Evolutionary conservation across 2,888 invertebrate species (phyloP), one percentile per base, ranked within the genome.

Genomic region (Polyommatus icarus): DNA sequence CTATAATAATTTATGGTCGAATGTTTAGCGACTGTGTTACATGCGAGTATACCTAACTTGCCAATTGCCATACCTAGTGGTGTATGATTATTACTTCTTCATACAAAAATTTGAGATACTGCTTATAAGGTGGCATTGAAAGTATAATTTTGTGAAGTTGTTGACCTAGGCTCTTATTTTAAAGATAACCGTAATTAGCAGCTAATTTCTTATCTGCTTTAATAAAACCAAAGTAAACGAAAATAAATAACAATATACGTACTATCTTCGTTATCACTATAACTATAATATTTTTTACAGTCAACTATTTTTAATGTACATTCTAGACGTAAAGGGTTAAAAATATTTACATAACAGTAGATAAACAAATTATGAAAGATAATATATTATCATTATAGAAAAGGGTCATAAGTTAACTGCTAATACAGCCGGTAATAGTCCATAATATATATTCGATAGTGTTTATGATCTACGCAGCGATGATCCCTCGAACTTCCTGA

Each of bases 401-500:
- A n/a, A n/a, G 8, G 20, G 59, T 20, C n/a, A 59, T 20, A 59
- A 20, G 59, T n/a, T n/a, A 59, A 18, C 59, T 59, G 18, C 20
- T 20, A 59, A 59, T 59, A 6, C 8, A 59, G 59, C 59, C 59
- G 20, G 59, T 20, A 20, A 50, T 54, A 54, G 15, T 54, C 54
- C 5, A 54, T 54, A 2, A 7, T 36, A 8, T 36, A 54, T 54
- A 18, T 54, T 59, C n/a, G 59, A 20, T 20, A 59, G 20, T 59
- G 20, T n/a, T 1, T 59, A 59, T 59, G 59, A n/a, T 3, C 6
- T n/a, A 1, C 8, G 12, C 20, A 8, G n/a, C 57, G 18, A 57
- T 57, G 57, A 57, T 57, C 57, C n/a, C 57, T 6, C n/a, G 57
- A 57, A 57, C 57, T 57, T 57, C 57, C 57, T 57, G 57, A 57